These are phyloP conservation scores for Arrhamphus sclerolepis DNA, from an alignment of 2,797 vertebrate genomes.

Conservation along the genomic window DNA sequence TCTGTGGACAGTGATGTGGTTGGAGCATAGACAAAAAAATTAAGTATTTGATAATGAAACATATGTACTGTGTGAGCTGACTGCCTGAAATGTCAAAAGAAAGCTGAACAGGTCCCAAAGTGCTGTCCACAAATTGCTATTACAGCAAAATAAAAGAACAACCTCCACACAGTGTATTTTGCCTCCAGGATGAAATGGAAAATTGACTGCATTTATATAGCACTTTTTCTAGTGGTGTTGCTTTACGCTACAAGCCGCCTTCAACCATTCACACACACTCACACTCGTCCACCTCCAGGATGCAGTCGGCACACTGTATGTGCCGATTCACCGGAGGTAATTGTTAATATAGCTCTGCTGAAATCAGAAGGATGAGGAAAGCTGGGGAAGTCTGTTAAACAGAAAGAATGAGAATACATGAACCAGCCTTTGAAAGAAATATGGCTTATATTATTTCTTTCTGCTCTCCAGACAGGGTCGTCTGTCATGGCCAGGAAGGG, in stretches of 20 bases:
- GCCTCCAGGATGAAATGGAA: no score
- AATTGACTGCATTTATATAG: no score
- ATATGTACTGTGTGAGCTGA: no score
- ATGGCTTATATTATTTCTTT: conserved; percentile 80
- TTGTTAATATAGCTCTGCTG: conserved; percentile 59
- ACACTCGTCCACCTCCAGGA: conserved; percentile 31
- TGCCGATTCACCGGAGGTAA: conserved; percentile 69
- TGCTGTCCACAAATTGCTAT: conserved; percentile 11
- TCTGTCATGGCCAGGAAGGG: conserved; percentile 78
- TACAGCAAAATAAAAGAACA: conserved; percentile 28
- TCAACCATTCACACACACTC: neutral
- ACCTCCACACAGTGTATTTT: conserved; percentile 28
- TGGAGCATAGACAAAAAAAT: no score
- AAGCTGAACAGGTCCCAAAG: conserved; percentile 7
- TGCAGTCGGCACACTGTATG: conserved; percentile 41
- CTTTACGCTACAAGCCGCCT: no score
- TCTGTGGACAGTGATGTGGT: no score
- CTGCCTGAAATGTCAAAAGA: conserved; percentile 2
- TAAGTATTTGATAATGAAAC: no score
- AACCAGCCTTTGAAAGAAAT: conserved; percentile 80
- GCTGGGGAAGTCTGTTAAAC: conserved; percentile 63
- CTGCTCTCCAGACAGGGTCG: conserved; percentile 77
- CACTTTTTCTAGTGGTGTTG: no score
- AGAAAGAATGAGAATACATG: conserved; percentile 76
- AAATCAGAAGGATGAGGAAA: conserved; percentile 64